Evolutionary conservation across 2,113 vertebrate species (phyloP).

Genomic region (Candoia aspera): DNA sequence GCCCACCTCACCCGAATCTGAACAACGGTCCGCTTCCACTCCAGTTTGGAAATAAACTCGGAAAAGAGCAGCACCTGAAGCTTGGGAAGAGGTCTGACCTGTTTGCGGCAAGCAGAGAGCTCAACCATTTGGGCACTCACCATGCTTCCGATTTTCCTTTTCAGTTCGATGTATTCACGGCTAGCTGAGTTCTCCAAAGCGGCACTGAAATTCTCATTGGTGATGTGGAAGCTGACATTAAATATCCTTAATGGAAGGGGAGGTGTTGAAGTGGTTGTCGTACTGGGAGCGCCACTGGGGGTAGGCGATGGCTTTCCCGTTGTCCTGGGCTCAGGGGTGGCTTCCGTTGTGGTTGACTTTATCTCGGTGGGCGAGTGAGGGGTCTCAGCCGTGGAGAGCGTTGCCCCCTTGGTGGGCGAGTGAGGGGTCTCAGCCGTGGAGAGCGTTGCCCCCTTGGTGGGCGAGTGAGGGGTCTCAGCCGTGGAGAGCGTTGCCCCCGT

Average conservation of each 20-base stretch:
- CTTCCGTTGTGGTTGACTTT: too few relatives aligned
- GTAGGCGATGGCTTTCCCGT: not conserved
- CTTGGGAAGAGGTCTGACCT: too few relatives aligned
- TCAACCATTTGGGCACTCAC: not conserved
- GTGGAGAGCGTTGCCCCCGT: too few relatives aligned
- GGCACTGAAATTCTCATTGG: fast-evolving
- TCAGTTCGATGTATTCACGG: fast-evolving
- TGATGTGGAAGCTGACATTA: fast-evolving
- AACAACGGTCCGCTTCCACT: not conserved
- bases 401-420: too few relatives aligned
- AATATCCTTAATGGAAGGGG: fast-evolving
- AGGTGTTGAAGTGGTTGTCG: fast-evolving
- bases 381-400: too few relatives aligned
- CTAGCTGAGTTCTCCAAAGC: fast-evolving
- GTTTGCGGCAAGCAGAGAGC: too few relatives aligned
- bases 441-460: too few relatives aligned
- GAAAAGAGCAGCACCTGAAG: too few relatives aligned
- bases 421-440: too few relatives aligned
- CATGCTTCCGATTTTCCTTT: fast-evolving
- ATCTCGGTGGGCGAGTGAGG: too few relatives aligned
- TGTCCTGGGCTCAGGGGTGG: too few relatives aligned
- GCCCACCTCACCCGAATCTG: not conserved
- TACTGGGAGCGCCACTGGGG: fast-evolving
- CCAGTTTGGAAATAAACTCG: not conserved
- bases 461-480: too few relatives aligned